Base-by-base conservation (phyloP, 2,888 invertebrate genomes). In the Glaucopsyche alexis region DNA sequence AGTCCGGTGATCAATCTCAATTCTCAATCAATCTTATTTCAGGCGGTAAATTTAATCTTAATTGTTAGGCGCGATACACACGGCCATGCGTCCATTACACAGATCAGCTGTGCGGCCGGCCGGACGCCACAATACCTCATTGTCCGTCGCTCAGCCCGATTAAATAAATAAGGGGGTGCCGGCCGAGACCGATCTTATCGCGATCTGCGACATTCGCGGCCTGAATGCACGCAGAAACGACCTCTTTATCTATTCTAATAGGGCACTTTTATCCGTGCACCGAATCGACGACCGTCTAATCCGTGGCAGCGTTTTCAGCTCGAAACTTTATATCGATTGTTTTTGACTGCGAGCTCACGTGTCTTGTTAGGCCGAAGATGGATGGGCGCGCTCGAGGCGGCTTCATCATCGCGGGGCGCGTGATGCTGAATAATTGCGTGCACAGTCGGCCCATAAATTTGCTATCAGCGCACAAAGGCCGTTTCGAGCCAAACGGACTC, bases 141-240 rank as follows among this genome's bases (percentile, higher is more conserved):
- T 91, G 92, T 92, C 90, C 85, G 90, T 91, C 91, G 87, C 85
- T 90, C 89, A 88, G 83, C 78, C 87, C 89, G 91, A 91, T 91
- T 91, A 89, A 90, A 90, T 91, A 89, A 86, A 89, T 88, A 89
- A 91, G 89, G 90, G 91, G 91, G 90, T 90, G 91, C 85, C 88
- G 88, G 87, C 84, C 84, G 81, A 83, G 85, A 81, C 86, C 86
- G 89, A 91, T 92, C 85, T 89, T 91, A 92, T 91, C 90, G 81
- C 78, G 52, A 80, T 79, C 81, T 83, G 85, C 84, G 87, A 88
- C 87, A 86, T 88, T 85, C 83, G 84, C 80, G 80, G 79, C 80
- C 79, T 80, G 78, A 75, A 70, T 77, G 77, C 81, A 83, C 77
- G 81, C 85, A 77, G 84, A 88, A 86, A 84, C 80, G 80, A 83